Conservation (phyloP, 1,140 invertebrate genomes). For the Reticulitermes speratus region DNA sequence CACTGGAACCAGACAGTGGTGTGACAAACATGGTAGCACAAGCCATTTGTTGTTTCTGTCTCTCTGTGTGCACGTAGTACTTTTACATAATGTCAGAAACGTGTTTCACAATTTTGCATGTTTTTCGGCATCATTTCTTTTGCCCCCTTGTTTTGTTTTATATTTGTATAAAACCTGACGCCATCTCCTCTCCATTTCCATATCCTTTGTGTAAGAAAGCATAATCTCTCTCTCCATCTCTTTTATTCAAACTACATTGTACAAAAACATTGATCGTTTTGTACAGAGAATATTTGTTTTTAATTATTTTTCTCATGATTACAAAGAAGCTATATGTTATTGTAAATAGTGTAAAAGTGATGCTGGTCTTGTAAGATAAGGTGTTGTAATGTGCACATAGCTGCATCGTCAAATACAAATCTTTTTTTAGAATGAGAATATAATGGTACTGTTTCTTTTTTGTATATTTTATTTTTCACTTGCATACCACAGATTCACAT, state of each 20-base stretch:
- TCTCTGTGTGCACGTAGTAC: conserved; percentile 13
- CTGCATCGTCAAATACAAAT: conserved; percentile 38
- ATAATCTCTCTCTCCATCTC: background rate
- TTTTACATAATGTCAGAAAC: conserved; percentile 12
- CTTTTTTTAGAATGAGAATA: conserved; percentile 37
- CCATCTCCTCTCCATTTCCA: background rate
- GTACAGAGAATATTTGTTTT: conserved; percentile 41
- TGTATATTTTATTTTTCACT: background rate
- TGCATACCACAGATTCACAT: background rate
- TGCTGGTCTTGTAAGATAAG: conserved; percentile 60
- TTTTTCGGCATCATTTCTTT: background rate
- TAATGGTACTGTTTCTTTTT: conserved; percentile 24
- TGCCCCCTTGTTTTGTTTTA: background rate
- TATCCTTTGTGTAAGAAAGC: background rate
- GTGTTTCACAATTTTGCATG: conserved; percentile 17
- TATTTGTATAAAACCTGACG: background rate
- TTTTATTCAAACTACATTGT: conserved; percentile 32
- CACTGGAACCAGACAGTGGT: background rate
- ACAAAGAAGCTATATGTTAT: conserved; percentile 40
- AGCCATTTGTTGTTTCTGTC: background rate
- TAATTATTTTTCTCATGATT: conserved; percentile 37
- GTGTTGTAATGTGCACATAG: conserved; percentile 61
- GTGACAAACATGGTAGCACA: conserved; percentile 1
- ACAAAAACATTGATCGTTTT: conserved; percentile 40
- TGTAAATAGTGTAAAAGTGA: conserved; percentile 57